Percentiles rank a stretch among this genome's conserved stretches.
These are phyloP conservation scores for Drosophila persimilis DNA, from an alignment of 1,140 invertebrate genomes.

Conservation along the genomic window DNA sequence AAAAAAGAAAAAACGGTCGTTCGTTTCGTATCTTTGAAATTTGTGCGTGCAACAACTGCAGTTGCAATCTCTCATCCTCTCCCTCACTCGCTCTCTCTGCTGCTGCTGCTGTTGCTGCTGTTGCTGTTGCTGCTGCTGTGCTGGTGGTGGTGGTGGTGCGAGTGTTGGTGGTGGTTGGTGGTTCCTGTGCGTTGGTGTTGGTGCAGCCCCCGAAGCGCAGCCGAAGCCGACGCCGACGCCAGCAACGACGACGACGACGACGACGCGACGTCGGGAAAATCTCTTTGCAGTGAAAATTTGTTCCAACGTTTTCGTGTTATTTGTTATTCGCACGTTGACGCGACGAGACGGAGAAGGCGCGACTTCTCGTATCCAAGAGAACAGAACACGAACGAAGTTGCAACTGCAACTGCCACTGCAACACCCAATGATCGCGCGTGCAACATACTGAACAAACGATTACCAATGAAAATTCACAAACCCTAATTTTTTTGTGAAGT, in stretches of 20 bases:
- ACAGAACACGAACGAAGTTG: slow-evolving; percentile 31
- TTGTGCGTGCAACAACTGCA: background rate
- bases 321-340: slow-evolving; percentile 82
- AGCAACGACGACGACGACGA: slow-evolving; percentile 36
- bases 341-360: slow-evolving; percentile 66
- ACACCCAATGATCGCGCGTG: slow-evolving; percentile 42
- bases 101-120: slow-evolving; percentile 8
- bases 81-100: too few species aligned
- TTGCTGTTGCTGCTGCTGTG: slow-evolving; percentile 12
- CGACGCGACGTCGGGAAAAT: slow-evolving; percentile 72
- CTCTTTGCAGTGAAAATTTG: slow-evolving; percentile 76
- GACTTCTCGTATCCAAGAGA: slow-evolving; percentile 20
- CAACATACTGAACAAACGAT: slow-evolving; percentile 26
- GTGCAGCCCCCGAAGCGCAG: slow-evolving; percentile 49
- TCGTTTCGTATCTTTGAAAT: too few species aligned
- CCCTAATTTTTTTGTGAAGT: too few species aligned
- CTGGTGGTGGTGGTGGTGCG: slow-evolving; percentile 13
- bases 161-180: slow-evolving; percentile 66
- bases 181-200: slow-evolving; percentile 23
- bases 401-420: slow-evolving; percentile 40
- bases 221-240: slow-evolving; percentile 43
- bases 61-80: too few species aligned
- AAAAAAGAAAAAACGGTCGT: too few species aligned
- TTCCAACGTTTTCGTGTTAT: slow-evolving; percentile 79
- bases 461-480: too few species aligned